Evolutionary conservation across 2,113 vertebrate species (phyloP), one percentile per base, ranked within the genome.

Genomic region (Nerophis lumbriciformis): DNA sequence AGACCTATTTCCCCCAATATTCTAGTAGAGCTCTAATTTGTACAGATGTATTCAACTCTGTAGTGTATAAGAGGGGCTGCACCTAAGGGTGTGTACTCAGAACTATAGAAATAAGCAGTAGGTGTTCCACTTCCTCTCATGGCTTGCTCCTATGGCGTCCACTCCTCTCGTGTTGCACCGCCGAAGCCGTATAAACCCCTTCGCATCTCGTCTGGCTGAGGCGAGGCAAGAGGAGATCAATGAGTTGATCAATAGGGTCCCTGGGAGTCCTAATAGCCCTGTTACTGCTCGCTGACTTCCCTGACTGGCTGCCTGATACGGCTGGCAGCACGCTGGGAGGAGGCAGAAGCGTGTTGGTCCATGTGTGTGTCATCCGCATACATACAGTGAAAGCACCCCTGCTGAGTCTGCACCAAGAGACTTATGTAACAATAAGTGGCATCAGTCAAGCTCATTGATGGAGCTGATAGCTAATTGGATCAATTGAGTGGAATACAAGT

Each of bases 201-300:
- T 45, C 13, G 9, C 57, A 14, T 61, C 74, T 80, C 77, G 81
- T 84, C 74, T 75, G 79, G 83, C 77, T 72, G 37, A 58, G 73
- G 75, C 39, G 49, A 84, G 79, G 80, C 67, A 78, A 77, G 72
- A 76, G 76, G 66, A 79, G 84, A 88, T 89, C 87, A 87, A 89
- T 89, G 75, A 75, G 69, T 64, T 75, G 84, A 89, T 87, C 84
- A 73, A 89, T 88, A 76, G 80, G 84, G 82, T 86, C 83, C 80
- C 82, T 76, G 80, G 79, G 82, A 85, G 79, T 84, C 79, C 77
- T 88, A 86, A 85, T 84, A 79, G 85, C 79, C 82, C 80, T 73
- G 85, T 84, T 87, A 85, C 83, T 80, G 78, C 82, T 83, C 78
- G 77, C 80, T 80, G 85, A 81, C 83, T 82, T 76, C 42, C 80